Conservation (phyloP, 2,888 invertebrate species). For the Ceramica pisi region DNA sequence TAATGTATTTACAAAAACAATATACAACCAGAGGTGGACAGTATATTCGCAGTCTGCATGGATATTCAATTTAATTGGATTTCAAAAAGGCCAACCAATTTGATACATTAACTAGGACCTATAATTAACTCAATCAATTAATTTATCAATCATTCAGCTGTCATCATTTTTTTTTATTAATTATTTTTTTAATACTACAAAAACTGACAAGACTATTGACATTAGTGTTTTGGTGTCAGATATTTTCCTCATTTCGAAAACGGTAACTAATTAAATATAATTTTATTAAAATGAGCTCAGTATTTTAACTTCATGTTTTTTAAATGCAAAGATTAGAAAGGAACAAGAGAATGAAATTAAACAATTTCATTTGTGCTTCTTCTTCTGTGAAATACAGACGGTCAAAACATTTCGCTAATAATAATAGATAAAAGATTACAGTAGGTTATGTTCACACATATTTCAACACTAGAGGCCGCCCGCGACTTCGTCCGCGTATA, state of each 20-base stretch:
- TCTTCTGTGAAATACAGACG: no score
- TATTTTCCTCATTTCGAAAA: not conserved
- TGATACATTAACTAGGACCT: conserved; percentile 10
- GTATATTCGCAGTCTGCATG: not conserved
- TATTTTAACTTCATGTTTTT: not conserved
- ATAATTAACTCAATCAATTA: conserved; percentile 20
- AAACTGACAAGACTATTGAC: not conserved
- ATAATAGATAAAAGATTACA: no score
- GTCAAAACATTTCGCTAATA: no score
- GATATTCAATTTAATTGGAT: conserved; percentile 1
- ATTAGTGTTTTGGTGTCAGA: not conserved
- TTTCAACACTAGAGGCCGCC: no score
- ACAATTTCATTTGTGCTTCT: no score
- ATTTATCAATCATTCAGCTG: conserved; percentile 1
- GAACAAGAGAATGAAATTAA: no score
- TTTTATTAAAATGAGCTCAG: not conserved
- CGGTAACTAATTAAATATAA: not conserved
- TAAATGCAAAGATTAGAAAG: no score
- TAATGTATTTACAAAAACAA: no score
- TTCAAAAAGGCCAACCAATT: conserved; percentile 7
- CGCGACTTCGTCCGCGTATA: no score
- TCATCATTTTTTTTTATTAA: not conserved
- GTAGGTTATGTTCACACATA: no score
- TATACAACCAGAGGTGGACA: no score
- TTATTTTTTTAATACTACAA: not conserved